These are phyloP conservation scores for Prochilodus magdalenae DNA, from an alignment of 2,113 vertebrate species.

Conservation along the genomic window DNA sequence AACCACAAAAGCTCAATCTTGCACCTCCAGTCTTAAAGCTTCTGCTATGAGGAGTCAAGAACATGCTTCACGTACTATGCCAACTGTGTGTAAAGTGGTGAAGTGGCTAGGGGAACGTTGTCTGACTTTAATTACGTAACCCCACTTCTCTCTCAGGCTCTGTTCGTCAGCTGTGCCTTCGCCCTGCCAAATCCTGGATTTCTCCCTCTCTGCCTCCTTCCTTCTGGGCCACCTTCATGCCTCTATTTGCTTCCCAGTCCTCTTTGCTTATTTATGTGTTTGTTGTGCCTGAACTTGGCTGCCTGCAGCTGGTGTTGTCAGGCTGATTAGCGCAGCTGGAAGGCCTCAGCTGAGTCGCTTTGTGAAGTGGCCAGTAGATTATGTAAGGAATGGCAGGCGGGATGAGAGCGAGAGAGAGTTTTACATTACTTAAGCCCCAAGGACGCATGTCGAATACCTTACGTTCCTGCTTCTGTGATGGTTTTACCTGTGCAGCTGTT, in stretches of 20 bases:
- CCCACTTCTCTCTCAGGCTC: background rate
- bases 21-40: no score
- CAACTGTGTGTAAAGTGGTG: no score
- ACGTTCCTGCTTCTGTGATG: background rate
- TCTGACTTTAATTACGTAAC: slow-evolving; percentile 4
- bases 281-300: background rate
- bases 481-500: background rate
- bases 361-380: slow-evolving; percentile 34
- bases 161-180: background rate
- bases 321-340: slow-evolving; percentile 38
- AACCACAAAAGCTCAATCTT: no score
- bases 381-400: slow-evolving; percentile 24
- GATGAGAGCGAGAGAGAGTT: background rate
- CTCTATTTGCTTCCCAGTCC: slow-evolving; percentile 8
- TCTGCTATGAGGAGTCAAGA: no score
- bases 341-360: slow-evolving; percentile 25
- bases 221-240: background rate
- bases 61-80: no score
- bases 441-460: background rate
- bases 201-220: background rate
- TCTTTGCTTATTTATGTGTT: background rate
- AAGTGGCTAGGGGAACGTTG: background rate
- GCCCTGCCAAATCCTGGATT: slow-evolving; percentile 12
- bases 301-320: slow-evolving; percentile 24
- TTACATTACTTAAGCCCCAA: slow-evolving; percentile 4